Percentiles rank a stretch among this genome's conserved stretches.
Evolutionary conservation across 2,888 invertebrate species (phyloP).

Genomic region (Lysandra coridon): DNA sequence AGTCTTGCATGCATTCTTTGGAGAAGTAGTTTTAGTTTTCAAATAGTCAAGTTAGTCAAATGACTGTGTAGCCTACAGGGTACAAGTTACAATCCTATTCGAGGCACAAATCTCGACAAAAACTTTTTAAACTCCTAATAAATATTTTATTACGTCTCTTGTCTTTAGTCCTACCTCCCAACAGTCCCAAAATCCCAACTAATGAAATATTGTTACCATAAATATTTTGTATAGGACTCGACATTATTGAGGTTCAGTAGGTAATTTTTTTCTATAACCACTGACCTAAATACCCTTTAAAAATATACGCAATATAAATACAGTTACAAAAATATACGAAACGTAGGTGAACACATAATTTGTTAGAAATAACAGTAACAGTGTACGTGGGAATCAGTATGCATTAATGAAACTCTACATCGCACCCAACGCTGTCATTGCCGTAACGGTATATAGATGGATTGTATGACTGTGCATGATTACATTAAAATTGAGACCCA

Average conservation of each 20-base stretch:
- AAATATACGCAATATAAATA: not conserved
- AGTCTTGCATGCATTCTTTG: not conserved
- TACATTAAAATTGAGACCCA: constrained; percentile 66
- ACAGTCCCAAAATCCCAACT: no score
- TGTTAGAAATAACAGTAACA: constrained; percentile 38
- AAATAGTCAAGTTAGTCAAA: constrained; percentile 43
- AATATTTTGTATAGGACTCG: no score
- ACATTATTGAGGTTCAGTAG: no score
- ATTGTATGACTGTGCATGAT: constrained; percentile 71
- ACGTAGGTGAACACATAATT: constrained; percentile 25
- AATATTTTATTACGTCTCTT: constrained; percentile 71
- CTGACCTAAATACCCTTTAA: not conserved
- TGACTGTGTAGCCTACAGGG: constrained; percentile 40
- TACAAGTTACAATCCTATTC: constrained; percentile 25
- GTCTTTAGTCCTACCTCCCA: not conserved
- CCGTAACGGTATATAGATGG: constrained; percentile 66
- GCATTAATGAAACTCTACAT: constrained; percentile 38
- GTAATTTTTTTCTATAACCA: no score
- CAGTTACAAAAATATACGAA: not conserved
- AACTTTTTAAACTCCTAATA: constrained; percentile 63
- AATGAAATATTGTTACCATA: no score
- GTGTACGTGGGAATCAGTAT: constrained; percentile 39
- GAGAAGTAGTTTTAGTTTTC: not conserved
- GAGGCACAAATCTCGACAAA: constrained; percentile 64
- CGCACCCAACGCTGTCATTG: constrained; percentile 56